Base-by-base conservation (phyloP, 30 jellyfish, hydroid and myxozoan species). In the Cassiopea xamachana region DNA sequence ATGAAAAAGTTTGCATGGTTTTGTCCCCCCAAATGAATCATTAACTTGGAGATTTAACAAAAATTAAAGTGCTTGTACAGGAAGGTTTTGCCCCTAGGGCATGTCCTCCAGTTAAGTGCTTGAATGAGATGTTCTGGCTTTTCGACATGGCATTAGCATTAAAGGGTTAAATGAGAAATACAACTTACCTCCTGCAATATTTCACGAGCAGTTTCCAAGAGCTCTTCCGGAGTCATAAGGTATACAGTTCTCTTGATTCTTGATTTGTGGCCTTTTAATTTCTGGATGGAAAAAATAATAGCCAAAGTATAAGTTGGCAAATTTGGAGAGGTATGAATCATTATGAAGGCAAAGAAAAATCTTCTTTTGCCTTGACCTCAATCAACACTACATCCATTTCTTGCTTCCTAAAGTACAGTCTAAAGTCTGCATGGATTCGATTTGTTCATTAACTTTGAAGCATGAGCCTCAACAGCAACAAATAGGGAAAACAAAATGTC, bases 161-260 rank as follows among this genome's bases (percentile, higher is more conserved):
- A 3, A 55, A 55, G 12, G 64, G 12, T 6, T 55, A 10, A 55
- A 55, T 3, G 12, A 55, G 7, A 10, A 55, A 55, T 55, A 55
- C 74, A 17, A 3, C 94, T 7, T 10, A 87, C 94, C 85, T 87
- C 85, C 62, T 69, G 12, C 7, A 87, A 19, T 27, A 77, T 87
- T 13, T 77, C 94, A 18, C 68, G 78, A 17, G 94, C 94, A 7
- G 94, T 87, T 50, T 27, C 62, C 58, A 79, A 48, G 51, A 87
- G 69, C 59, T 87, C 94, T 45, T 12, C 74, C 13, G 94, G 89
- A 44, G 94, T 87, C 94, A 87, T 87, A 19, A 69, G 80, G 77
- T 87, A 87, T 44, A 87, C 89, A 60, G 94, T 87, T 68, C 94
- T 78, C 44, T 76, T 79, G 43, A 87, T 77, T 16, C 17, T 18